Evolutionary conservation across 2,888 invertebrate genomes (phyloP).

Genomic region (Blastobasis lacticolella): DNA sequence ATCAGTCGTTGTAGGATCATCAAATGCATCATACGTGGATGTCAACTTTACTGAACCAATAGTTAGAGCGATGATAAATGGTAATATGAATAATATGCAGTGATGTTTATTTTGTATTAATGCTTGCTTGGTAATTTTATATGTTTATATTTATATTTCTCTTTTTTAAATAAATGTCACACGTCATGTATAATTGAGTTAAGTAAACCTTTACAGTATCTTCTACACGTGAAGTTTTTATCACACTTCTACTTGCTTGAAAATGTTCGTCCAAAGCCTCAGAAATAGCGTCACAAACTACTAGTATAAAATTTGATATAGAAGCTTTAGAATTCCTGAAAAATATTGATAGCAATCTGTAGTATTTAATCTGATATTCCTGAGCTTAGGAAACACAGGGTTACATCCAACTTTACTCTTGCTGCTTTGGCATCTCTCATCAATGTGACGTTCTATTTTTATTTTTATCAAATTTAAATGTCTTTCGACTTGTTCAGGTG

Average conservation of each 20-base stretch:
- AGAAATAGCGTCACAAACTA: constrained; percentile 11
- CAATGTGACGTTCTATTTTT: constrained; percentile 15
- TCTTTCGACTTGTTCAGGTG: constrained; percentile 14
- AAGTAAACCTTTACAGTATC: not conserved
- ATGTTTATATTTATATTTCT: too few species aligned
- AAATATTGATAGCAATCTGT: constrained; percentile 9
- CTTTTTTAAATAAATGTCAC: constrained; percentile 10
- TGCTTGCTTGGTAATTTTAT: too few species aligned
- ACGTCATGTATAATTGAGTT: constrained; percentile 8
- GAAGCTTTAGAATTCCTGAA: constrained; percentile 12
- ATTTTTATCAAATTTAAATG: constrained; percentile 15
- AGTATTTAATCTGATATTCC: constrained; percentile 20
- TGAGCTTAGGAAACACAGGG: constrained; percentile 18
- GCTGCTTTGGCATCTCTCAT: constrained; percentile 21
- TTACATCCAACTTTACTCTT: constrained; percentile 19
- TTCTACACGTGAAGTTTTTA: too few species aligned
- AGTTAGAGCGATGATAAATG: too few species aligned
- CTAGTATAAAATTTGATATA: constrained; percentile 14
- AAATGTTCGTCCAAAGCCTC: constrained; percentile 5
- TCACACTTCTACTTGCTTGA: constrained; percentile 3
- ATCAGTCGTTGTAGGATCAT: too few species aligned
- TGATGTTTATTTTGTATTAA: too few species aligned
- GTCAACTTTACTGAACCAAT: too few species aligned
- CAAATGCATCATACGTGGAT: too few species aligned
- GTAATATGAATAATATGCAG: too few species aligned